These are phyloP conservation scores for Iselma pallidipennis DNA, from an alignment of 2,888 invertebrate species.

Conservation along the genomic window DNA sequence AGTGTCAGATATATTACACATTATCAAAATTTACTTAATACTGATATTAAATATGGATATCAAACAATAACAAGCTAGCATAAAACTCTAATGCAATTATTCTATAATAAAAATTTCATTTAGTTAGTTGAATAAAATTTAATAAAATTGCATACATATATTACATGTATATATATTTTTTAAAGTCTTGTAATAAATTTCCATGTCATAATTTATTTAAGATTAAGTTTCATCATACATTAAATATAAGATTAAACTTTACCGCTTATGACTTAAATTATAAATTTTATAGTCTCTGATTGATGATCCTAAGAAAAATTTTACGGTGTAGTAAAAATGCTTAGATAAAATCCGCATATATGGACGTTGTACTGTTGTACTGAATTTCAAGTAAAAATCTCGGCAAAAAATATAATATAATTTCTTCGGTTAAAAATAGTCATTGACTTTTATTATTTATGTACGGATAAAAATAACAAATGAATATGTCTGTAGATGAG, in stretches of 20 bases:
- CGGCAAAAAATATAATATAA: not conserved
- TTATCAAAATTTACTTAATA: not conserved
- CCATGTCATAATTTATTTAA: not conserved
- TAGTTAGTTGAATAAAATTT: no score
- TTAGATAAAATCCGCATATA: not conserved
- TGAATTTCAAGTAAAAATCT: not conserved
- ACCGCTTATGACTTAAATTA: not conserved
- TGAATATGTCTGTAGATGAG: no score
- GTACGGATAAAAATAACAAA: no score
- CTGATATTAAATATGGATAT: not conserved
- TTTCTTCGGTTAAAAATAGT: no score
- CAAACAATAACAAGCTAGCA: no score
- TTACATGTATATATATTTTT: not conserved
- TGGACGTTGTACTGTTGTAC: not conserved
- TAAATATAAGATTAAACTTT: not conserved
- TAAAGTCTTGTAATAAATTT: not conserved
- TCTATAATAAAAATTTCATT: no score
- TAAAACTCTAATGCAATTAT: no score
- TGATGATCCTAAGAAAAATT: not conserved
- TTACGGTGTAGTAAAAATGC: not conserved
- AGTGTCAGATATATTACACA: not conserved
- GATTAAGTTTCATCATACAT: not conserved
- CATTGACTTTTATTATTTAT: no score
- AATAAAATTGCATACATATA: no score
- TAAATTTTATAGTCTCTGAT: not conserved